Conservation (phyloP, 2,888 invertebrate species). For the Eulithis testata region DNA sequence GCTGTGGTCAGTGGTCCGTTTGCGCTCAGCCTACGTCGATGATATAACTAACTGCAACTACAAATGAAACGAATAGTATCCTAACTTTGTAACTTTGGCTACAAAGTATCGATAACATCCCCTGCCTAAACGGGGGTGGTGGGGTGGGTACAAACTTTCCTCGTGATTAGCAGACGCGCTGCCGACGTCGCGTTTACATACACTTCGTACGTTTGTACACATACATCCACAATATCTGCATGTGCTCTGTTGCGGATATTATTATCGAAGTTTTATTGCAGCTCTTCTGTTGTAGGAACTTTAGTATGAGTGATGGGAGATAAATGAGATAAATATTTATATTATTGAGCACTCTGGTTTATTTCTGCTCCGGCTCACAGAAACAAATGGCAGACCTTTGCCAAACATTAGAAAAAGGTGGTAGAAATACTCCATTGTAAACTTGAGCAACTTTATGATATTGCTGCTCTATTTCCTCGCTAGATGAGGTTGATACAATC, state of each 20-base stretch:
- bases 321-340: slow-evolving; percentile 2
- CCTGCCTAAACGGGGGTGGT: slow-evolving; percentile 45
- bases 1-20: no score
- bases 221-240: slow-evolving; percentile 16
- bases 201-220: slow-evolving; percentile 28
- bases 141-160: slow-evolving; percentile 60
- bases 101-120: slow-evolving; percentile 32
- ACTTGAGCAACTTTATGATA: no score
- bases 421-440: no score
- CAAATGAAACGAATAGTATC: not conserved
- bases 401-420: no score
- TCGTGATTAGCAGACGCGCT: slow-evolving; percentile 69
- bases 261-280: slow-evolving; percentile 8
- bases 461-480: no score
- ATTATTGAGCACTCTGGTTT: slow-evolving; percentile 4
- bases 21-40: no score
- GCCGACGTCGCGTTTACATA: slow-evolving; percentile 44
- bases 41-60: no score
- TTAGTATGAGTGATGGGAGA: slow-evolving; percentile 11
- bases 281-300: slow-evolving; percentile 1
- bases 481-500: no score
- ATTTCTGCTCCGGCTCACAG: not conserved
- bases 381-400: no score
- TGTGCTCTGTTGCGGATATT: slow-evolving; percentile 11
- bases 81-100: slow-evolving; percentile 8